These are phyloP conservation scores for Amphiprion clarkii DNA, from an alignment of 2,797 vertebrate species.

Conservation along the genomic window DNA sequence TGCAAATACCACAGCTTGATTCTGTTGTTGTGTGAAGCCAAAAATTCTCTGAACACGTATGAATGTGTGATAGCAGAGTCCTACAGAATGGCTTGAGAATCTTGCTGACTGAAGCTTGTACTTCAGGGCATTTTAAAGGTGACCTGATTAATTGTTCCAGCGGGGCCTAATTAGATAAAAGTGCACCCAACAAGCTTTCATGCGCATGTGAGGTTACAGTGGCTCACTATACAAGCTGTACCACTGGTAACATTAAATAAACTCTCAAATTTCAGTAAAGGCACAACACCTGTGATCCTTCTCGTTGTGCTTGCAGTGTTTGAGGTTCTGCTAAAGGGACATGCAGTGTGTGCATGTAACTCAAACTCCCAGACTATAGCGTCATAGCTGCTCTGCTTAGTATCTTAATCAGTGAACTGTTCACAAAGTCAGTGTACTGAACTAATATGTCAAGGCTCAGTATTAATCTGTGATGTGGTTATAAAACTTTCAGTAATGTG, in stretches of 20 bases:
- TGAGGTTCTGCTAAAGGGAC: neutral
- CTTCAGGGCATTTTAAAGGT: constrained; percentile 37
- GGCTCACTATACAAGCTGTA: neutral
- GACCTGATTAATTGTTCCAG: constrained; percentile 49
- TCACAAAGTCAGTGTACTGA: no score
- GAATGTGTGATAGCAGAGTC: neutral
- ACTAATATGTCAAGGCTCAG: no score
- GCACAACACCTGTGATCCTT: neutral
- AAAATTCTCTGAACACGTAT: neutral
- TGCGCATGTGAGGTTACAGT: constrained; percentile 5
- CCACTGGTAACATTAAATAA: neutral
- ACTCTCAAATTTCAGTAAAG: constrained; percentile 2
- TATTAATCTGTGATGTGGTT: no score
- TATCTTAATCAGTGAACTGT: no score
- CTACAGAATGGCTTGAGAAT: neutral
- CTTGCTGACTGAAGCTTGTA: constrained; percentile 36
- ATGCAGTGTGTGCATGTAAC: neutral
- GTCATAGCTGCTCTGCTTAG: no score
- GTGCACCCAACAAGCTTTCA: constrained; percentile 25
- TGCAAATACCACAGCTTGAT: neutral
- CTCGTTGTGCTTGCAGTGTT: neutral
- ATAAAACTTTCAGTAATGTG: no score
- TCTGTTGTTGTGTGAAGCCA: neutral
- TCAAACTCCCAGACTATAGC: neutral
- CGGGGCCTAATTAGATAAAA: constrained; percentile 27